phyloP scores from a whole-genome alignment of 2,113 vertebrate genomes.

The Thalassoma bifasciatum region DNA sequence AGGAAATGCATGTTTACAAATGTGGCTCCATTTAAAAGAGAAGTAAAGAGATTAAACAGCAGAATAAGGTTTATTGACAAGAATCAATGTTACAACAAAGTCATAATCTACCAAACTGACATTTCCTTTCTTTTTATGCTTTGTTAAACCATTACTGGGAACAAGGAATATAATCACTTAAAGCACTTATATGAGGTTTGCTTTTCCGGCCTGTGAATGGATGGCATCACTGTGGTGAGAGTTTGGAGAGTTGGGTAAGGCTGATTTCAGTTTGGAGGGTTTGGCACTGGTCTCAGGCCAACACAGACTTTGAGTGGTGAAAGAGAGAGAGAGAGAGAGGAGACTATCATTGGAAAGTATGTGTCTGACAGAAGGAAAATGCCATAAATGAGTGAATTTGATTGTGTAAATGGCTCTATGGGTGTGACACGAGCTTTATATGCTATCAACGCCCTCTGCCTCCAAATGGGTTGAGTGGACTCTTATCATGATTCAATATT shows the following conservation, averaged over 20 bases:
- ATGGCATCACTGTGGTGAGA: too few relatives aligned
- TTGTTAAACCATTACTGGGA: too few relatives aligned
- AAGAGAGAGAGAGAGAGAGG: background rate
- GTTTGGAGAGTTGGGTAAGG: background rate
- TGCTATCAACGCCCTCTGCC: constrained; percentile 1
- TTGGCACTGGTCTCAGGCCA: constrained; percentile 12
- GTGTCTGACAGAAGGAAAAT: background rate
- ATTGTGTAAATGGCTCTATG: constrained; percentile 41
- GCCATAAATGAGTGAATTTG: constrained; percentile 24
- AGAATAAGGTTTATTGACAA: too few relatives aligned
- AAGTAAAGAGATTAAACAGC: too few relatives aligned
- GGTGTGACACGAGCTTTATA: constrained; percentile 3
- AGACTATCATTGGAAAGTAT: constrained; percentile 20
- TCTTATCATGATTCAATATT: background rate
- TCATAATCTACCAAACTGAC: too few relatives aligned
- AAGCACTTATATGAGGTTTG: too few relatives aligned
- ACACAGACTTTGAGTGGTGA: constrained; percentile 14
- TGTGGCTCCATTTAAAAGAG: too few relatives aligned
- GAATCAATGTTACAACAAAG: too few relatives aligned
- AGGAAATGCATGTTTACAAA: too few relatives aligned
- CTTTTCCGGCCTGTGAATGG: too few relatives aligned
- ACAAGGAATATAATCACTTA: too few relatives aligned
- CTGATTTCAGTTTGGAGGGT: background rate
- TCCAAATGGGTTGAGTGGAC: constrained; percentile 26
- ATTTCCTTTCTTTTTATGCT: too few relatives aligned